Percentiles rank a stretch among this genome's conserved stretches.
Evolutionary conservation across 2,888 invertebrate genomes (phyloP).

Genomic region (Parochlus steinenii): DNA sequence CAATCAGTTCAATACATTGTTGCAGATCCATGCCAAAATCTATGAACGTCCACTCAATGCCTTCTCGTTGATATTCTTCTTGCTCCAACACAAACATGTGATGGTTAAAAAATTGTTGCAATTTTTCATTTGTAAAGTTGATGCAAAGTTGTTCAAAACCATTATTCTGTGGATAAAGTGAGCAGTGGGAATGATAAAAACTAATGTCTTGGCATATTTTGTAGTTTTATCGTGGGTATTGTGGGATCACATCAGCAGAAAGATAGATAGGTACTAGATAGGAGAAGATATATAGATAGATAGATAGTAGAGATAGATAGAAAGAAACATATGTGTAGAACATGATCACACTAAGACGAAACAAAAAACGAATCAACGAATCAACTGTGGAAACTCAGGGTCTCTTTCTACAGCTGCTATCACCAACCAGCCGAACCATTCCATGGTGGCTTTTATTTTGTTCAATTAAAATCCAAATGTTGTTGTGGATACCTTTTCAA

Average conservation of each 20-base stretch:
- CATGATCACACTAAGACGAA: constrained; percentile 8
- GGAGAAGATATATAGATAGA: constrained; percentile 12
- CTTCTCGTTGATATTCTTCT: constrained; percentile 82
- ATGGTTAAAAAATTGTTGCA: constrained; percentile 90
- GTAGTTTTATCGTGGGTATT: constrained; percentile 9
- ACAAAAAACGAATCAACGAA: constrained; percentile 1
- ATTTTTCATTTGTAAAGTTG: constrained; percentile 87
- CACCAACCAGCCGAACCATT: background rate
- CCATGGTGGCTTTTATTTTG: background rate
- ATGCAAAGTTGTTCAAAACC: constrained; percentile 88
- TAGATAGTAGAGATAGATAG: constrained; percentile 2
- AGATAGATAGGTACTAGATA: constrained; percentile 14
- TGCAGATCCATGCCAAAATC: constrained; percentile 87
- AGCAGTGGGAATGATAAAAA: too few relatives aligned
- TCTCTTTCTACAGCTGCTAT: too few relatives aligned
- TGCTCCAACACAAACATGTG: constrained; percentile 90
- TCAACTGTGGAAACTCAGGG: background rate
- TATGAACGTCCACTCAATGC: constrained; percentile 84
- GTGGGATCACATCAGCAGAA: constrained; percentile 4
- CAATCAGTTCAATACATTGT: constrained; percentile 64
- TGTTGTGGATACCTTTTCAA: constrained; percentile 76
- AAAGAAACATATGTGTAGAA: constrained; percentile 12
- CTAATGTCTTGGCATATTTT: constrained; percentile 16
- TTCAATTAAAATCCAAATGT: too few relatives aligned
- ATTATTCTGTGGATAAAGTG: constrained; percentile 55